Evolutionary conservation across 2,888 invertebrate species (phyloP).

Genomic region (Lasioglossum oenotherae): DNA sequence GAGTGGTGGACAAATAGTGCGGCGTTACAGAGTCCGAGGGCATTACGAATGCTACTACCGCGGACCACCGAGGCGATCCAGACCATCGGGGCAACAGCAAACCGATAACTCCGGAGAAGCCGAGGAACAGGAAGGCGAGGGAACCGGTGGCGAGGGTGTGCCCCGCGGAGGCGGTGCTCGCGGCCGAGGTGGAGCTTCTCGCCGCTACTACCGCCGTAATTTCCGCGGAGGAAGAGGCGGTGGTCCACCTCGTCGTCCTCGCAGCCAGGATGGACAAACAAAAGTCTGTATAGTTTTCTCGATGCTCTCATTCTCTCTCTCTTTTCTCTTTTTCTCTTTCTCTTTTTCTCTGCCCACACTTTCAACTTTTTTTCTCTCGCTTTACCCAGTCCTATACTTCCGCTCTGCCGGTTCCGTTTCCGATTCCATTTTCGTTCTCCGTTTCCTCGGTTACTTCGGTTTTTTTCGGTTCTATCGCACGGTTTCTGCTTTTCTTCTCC

Average conservation of each 20-base stretch:
- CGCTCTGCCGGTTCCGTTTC: not conserved
- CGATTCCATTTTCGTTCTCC: not conserved
- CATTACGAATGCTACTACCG: constrained; percentile 84
- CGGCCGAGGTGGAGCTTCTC: constrained; percentile 85
- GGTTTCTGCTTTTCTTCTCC: not conserved
- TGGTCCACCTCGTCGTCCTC: constrained; percentile 85
- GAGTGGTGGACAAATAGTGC: constrained; percentile 80
- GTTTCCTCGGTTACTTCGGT: not conserved
- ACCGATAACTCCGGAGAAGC: constrained; percentile 82
- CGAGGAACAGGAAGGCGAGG: constrained; percentile 75
- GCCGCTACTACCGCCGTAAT: constrained; percentile 91
- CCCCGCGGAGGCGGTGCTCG: constrained; percentile 80
- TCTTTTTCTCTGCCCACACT: not conserved
- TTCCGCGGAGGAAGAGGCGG: constrained; percentile 89
- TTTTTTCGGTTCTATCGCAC: not conserved
- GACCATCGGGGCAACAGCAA: constrained; percentile 76
- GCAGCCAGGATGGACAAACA: constrained; percentile 85
- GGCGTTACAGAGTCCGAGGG: constrained; percentile 85
- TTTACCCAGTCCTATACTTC: not conserved
- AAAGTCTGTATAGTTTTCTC: constrained; percentile 43
- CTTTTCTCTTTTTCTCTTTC: not conserved
- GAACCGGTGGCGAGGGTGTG: constrained; percentile 74
- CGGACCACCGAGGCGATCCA: constrained; percentile 82
- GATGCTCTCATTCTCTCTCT: not conserved
- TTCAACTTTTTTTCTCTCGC: not conserved